Evolutionary conservation across 1,140 invertebrate genomes (phyloP).

Genomic region (Caerostris darwini): DNA sequence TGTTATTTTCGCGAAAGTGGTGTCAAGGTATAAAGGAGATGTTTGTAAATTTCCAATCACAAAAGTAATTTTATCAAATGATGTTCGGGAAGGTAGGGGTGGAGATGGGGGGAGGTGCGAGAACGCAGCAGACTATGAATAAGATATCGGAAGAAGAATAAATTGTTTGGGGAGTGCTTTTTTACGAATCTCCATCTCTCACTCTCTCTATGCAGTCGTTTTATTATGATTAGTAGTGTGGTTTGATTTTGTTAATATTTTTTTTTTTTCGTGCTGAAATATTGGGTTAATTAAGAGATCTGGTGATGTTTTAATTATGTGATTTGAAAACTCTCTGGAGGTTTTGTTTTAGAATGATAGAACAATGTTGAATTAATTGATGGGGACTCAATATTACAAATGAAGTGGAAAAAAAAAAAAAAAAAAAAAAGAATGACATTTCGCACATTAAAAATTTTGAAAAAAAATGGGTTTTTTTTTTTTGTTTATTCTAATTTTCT

Average conservation of each 20-base stretch:
- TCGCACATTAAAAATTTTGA: too few species aligned
- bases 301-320: too few species aligned
- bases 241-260: neutral
- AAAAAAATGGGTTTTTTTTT: too few species aligned
- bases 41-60: constrained; percentile 76
- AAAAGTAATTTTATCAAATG: constrained; percentile 76
- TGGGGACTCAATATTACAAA: too few species aligned
- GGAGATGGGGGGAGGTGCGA: neutral
- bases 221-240: neutral
- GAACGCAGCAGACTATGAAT: neutral
- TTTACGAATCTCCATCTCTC: neutral
- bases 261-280: neutral
- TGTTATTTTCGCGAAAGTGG: constrained; percentile 38
- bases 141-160: neutral
- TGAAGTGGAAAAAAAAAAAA: too few species aligned
- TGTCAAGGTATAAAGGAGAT: constrained; percentile 65
- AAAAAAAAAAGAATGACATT: too few species aligned
- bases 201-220: neutral
- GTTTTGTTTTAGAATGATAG: too few species aligned
- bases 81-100: neutral
- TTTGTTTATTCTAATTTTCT: too few species aligned
- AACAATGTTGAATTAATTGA: too few species aligned
- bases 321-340: too few species aligned
- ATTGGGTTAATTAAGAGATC: neutral
- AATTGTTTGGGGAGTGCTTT: neutral